Evolutionary conservation across 2,113 vertebrate species (phyloP), one percentile per base, ranked within the genome.

Genomic region (Hymenochirus boettgeri): DNA sequence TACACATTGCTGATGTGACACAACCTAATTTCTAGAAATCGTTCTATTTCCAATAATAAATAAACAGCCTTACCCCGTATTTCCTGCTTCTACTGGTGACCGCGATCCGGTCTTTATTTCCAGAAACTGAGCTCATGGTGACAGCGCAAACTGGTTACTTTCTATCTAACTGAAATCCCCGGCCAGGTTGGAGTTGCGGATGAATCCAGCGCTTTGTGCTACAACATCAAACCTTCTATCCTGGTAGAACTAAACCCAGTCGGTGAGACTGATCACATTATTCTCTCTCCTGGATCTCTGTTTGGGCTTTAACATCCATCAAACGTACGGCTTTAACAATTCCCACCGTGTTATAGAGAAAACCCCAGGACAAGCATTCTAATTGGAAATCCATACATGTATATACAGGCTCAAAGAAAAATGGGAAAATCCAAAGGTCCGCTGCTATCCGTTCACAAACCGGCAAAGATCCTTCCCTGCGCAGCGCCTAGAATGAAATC

Each of bases 41-140:
- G n/a, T n/a, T n/a, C n/a, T 5, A 31, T 10, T 31, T 5, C 5
- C 10, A 31, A 31, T 18, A n/a, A 42, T 23, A 4, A 48, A 21
- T 22, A 7, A 11, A 8, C 4, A 66, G 81, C n/a, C 93, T 89
- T 88, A 99, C 95, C 93, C 88, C 93, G 61, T 91, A 90, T 92
- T 97, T 99, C 80, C 92, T 90, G 86, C 84, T 91, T 81, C 93
- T 83, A 74, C 83, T 84, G 77, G 90, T 86, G 70, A 89, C 90
- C 46, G 90, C 87, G 10, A 86, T 80, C 82, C 93, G 86, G 70
- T 98, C 96, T 82, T 98, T 99, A 85, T 88, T 93, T 72, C 92
- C 95, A 70, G 90, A 90, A 73, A 97, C 89, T 6, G 96, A 99
- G 90, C 92, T 96, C 96, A 99, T 99, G 82, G 75, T 93, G 85